Conservation (phyloP, 1,140 invertebrate species). For the Lepeophtheirus salmonis region DNA sequence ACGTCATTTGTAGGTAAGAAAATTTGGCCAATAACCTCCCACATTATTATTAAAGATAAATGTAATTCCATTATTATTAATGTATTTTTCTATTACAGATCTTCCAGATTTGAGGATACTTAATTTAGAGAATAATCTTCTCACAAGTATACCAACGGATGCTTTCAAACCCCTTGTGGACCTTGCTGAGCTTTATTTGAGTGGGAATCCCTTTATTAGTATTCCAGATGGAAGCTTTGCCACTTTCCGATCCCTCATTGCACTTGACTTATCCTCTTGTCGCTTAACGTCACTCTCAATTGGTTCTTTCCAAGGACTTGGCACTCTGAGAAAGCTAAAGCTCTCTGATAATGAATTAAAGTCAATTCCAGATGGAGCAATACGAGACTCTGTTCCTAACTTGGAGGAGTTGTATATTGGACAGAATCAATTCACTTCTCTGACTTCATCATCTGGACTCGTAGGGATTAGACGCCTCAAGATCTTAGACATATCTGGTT, state of each 20-base stretch:
- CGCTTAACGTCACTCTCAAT: conserved; percentile 20
- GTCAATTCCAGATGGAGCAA: conserved; percentile 22
- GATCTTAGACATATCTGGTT: conserved; percentile 16
- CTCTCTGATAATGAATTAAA: conserved; percentile 24
- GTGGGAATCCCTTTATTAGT: conserved; percentile 22
- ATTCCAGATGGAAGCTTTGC: conserved; percentile 17
- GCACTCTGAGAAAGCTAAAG: conserved; percentile 23
- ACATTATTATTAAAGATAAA: conserved; percentile 20
- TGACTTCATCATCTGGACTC: conserved; percentile 17
- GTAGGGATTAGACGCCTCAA: conserved; percentile 17
- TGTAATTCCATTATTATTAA: conserved; percentile 21
- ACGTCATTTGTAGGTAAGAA: conserved; percentile 23
- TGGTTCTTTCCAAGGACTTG: conserved; percentile 23
- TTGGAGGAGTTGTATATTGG: conserved; percentile 21
- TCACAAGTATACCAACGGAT: conserved; percentile 17
- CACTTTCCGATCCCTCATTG: conserved; percentile 13
- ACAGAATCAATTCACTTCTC: conserved; percentile 19
- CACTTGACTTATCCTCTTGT: conserved; percentile 22
- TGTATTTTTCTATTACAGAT: conserved; percentile 23
- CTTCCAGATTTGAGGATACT: conserved; percentile 23
- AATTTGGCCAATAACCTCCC: no score
- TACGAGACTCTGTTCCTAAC: conserved; percentile 18
- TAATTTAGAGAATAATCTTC: conserved; percentile 24
- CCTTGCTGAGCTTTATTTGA: conserved; percentile 24
- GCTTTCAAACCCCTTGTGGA: conserved; percentile 21